Conservation (phyloP, 2,888 invertebrate genomes). For the Lamproptera curius region DNA sequence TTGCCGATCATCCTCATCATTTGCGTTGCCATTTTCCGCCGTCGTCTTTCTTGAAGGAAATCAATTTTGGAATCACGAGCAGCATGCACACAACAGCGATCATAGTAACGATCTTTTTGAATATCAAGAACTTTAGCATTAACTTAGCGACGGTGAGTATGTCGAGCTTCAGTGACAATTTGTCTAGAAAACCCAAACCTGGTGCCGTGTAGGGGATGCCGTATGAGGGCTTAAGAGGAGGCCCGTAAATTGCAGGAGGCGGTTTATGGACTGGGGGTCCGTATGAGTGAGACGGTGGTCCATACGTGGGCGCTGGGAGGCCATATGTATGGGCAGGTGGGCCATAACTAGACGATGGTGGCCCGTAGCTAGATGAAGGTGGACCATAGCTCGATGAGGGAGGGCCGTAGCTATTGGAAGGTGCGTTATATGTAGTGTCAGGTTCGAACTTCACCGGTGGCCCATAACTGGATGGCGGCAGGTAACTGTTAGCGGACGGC, state of each 20-base stretch:
- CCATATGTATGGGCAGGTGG: slow-evolving; percentile 59
- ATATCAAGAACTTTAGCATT: slow-evolving; percentile 85
- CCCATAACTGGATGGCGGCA: slow-evolving; percentile 49
- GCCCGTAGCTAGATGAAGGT: slow-evolving; percentile 49
- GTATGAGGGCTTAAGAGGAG: slow-evolving; percentile 64
- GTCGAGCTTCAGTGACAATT: slow-evolving; percentile 83
- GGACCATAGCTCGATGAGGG: slow-evolving; percentile 52
- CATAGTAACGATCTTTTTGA: slow-evolving; percentile 90
- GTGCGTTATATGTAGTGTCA: slow-evolving; percentile 53
- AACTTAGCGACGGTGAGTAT: slow-evolving; percentile 86
- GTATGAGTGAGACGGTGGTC: slow-evolving; percentile 58
- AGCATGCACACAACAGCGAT: slow-evolving; percentile 86
- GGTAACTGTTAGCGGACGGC: slow-evolving; percentile 37
- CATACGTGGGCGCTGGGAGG: slow-evolving; percentile 60
- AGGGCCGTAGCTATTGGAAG: slow-evolving; percentile 45
- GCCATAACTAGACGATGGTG: slow-evolving; percentile 60
- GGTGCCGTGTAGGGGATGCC: slow-evolving; percentile 78
- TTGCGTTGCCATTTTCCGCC: slow-evolving; percentile 42
- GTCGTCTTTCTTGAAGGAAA: slow-evolving; percentile 65
- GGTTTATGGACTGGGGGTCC: slow-evolving; percentile 56
- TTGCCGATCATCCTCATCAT: slow-evolving; percentile 55
- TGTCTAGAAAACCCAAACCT: slow-evolving; percentile 78
- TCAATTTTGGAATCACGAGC: slow-evolving; percentile 85
- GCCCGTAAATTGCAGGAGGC: slow-evolving; percentile 58
- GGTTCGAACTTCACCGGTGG: slow-evolving; percentile 51